Base-by-base conservation (phyloP, 2,797 vertebrate species). In the Lateolabrax maculatus region DNA sequence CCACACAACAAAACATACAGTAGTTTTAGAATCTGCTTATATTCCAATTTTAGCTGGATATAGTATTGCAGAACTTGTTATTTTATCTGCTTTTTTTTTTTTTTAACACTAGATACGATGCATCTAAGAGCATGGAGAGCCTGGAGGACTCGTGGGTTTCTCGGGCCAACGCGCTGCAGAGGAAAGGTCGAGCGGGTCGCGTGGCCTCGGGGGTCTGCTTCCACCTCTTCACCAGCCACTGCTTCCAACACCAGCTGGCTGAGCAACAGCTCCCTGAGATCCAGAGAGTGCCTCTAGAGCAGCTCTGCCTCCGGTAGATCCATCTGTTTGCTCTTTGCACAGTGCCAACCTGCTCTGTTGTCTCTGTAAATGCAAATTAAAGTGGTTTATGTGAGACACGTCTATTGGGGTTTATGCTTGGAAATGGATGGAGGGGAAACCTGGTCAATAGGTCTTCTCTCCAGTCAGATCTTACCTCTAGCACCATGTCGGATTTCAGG, bases 71-170 rank as follows among this genome's bases (percentile, higher is more conserved):
- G 0, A 29, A 13, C 15, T 39, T 34, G n/a, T n/a, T 36, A 9
- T 34, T 61, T 25, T 19, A 7, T 52, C 11, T 1, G 4, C 36
- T 36, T 48, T 2, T 7, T 36, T 9, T 0, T 23, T 21, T 11
- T n/a, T n/a, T n/a, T n/a, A n/a, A 51, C 66, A 53, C 51, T 74
- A 99, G 98, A 74, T 99, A 98, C 0, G 98, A 99, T 77, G 97
- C 98, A 4, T 91, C 97, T 80, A 99, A 98, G 91, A 96, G 98
- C 90, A 99, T 99, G 98, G 98, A 99, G 91, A 99, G 98, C 88
- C 93, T 99, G 86, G 98, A 99, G 92, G 98, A 99, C 60, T 96
- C 96, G 0, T 99, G 97, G 93, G 97, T 98, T 56, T 99, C 98
- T 56, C 96, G 96, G 76, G 98, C 98, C 79, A 99, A 95, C 0